These are phyloP conservation scores for Noctua janthina DNA, from an alignment of 2,888 invertebrate genomes.

Conservation along the genomic window DNA sequence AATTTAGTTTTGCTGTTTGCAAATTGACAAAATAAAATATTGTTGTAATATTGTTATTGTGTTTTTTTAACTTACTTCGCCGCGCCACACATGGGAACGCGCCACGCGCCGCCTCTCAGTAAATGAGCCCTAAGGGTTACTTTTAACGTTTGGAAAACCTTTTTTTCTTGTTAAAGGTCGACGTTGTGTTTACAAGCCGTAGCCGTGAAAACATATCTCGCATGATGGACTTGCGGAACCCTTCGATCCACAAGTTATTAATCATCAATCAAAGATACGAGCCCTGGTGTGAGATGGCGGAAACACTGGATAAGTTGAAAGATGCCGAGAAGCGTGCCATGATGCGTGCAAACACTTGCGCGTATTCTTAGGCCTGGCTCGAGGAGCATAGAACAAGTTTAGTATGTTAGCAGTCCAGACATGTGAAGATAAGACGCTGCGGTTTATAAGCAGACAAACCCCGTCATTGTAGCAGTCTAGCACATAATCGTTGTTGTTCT, in stretches of 20 bases:
- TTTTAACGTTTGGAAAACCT: neutral
- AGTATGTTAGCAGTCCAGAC: conserved; percentile 1
- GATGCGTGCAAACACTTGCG: conserved; percentile 74
- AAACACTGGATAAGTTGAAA: conserved; percentile 82
- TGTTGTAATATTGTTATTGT: no score
- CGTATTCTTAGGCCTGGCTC: conserved; percentile 43
- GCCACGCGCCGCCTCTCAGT: neutral
- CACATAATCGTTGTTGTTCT: conserved; percentile 10
- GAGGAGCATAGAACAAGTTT: conserved; percentile 30
- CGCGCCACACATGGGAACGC: neutral
- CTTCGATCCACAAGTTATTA: conserved; percentile 79
- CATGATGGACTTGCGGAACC: conserved; percentile 84
- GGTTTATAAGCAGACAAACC: neutral
- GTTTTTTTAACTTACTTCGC: no score
- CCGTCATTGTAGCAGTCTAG: neutral
- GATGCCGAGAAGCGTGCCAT: conserved; percentile 77
- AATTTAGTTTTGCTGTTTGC: no score
- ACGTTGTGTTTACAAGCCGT: conserved; percentile 77
- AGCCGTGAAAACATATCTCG: conserved; percentile 79
- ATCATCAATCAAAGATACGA: conserved; percentile 83
- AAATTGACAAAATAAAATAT: no score
- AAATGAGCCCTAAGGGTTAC: neutral
- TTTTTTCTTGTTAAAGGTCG: conserved; percentile 76
- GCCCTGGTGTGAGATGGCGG: conserved; percentile 82
- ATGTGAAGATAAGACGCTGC: conserved; percentile 9